Percentiles rank a stretch among this genome's conserved stretches.
These are phyloP conservation scores for Nephila pilipes DNA, from an alignment of 1,140 invertebrate genomes.

Conservation along the genomic window DNA sequence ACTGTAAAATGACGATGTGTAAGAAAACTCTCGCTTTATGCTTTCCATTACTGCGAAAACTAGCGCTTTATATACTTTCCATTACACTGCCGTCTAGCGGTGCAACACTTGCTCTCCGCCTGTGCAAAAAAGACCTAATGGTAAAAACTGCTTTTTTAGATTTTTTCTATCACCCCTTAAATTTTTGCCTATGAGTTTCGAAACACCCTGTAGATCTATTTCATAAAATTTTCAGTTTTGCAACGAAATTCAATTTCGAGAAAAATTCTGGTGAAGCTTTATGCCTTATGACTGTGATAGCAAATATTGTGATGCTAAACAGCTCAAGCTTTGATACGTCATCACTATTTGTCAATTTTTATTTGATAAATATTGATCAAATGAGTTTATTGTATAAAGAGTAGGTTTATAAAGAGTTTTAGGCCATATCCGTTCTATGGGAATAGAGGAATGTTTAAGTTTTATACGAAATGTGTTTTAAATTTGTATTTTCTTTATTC, in stretches of 20 bases:
- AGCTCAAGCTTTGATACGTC: constrained; percentile 4
- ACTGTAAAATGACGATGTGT: no score
- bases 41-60: no score
- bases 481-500: constrained; percentile 1
- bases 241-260: background rate
- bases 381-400: background rate
- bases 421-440: background rate
- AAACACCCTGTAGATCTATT: background rate
- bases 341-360: constrained; percentile 22
- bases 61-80: no score
- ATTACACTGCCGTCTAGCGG: no score
- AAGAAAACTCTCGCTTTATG: no score
- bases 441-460: constrained; percentile 17
- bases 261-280: background rate
- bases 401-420: background rate
- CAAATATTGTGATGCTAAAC: constrained; percentile 33
- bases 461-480: constrained; percentile 16
- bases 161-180: no score
- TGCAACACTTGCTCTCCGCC: no score
- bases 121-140: no score
- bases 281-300: constrained; percentile 59
- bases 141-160: no score
- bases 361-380: background rate
- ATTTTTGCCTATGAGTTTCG: no score
- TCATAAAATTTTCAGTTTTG: background rate